phyloP scores from a whole-genome alignment of 2,113 vertebrate species.

The Rhinolophus sinicus region DNA sequence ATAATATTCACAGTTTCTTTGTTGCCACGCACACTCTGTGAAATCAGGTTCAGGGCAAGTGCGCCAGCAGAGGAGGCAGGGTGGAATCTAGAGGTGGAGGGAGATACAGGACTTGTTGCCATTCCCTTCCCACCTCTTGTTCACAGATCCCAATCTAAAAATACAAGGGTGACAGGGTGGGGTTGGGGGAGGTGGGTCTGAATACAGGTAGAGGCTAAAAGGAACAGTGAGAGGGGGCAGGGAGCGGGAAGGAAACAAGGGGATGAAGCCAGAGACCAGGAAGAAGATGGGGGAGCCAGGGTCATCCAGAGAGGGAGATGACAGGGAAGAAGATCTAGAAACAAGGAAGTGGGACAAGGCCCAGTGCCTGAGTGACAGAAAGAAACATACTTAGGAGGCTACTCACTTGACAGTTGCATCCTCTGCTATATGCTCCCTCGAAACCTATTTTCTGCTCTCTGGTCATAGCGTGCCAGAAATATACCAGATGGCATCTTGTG shows the following conservation, averaged over 20 bases:
- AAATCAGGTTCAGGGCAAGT: background rate
- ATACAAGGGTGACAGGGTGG: background rate
- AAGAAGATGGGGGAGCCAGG: background rate
- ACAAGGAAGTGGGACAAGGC: background rate
- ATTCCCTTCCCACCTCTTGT: background rate
- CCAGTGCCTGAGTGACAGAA: no score
- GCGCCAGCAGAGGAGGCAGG: background rate
- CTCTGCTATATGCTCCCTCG: background rate
- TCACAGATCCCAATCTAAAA: background rate
- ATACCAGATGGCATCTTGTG: background rate
- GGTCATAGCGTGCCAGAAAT: background rate
- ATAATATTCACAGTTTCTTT: fast-evolving
- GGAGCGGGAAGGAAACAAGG: background rate
- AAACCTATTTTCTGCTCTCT: background rate
- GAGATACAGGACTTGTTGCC: background rate
- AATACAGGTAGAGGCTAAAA: background rate
- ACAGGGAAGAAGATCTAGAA: background rate
- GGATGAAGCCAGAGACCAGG: background rate
- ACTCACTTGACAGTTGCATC: constrained; percentile 16
- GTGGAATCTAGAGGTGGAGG: background rate
- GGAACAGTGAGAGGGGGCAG: no score
- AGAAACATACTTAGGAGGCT: background rate
- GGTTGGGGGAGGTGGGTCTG: background rate
- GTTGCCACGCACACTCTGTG: background rate
- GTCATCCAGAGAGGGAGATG: background rate